These are phyloP conservation scores for Pseudanteris insignis DNA, from an alignment of 2,888 invertebrate species.

Conservation along the genomic window DNA sequence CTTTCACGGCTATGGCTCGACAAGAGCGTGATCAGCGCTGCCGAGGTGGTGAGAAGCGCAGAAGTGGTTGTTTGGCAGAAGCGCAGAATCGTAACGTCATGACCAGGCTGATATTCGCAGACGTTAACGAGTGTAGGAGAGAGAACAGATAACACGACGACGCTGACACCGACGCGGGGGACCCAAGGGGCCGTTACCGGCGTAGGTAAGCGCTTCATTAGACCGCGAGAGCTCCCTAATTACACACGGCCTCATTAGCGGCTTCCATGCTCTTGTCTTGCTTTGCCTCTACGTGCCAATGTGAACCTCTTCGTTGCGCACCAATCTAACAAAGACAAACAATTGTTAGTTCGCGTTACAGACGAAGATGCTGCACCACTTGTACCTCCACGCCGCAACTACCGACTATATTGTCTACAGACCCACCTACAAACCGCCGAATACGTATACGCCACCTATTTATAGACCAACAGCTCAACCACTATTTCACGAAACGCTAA, in stretches of 20 bases:
- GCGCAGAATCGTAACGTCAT: slow-evolving; percentile 48
- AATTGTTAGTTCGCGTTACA: too few relatives aligned
- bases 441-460: slow-evolving; percentile 51
- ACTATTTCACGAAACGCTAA: neutral
- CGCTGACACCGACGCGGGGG: slow-evolving; percentile 45
- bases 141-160: slow-evolving; percentile 44
- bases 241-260: slow-evolving; percentile 66
- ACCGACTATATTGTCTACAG: slow-evolving; percentile 53
- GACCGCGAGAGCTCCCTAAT: slow-evolving; percentile 67
- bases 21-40: slow-evolving; percentile 56
- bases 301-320: slow-evolving; percentile 50
- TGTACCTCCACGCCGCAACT: slow-evolving; percentile 56
- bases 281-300: slow-evolving; percentile 48
- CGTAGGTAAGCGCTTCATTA: slow-evolving; percentile 67
- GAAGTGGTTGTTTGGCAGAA: slow-evolving; percentile 47
- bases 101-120: slow-evolving; percentile 24
- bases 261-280: slow-evolving; percentile 54
- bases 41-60: slow-evolving; percentile 47
- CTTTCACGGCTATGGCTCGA: slow-evolving; percentile 29
- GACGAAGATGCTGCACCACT: slow-evolving; percentile 44
- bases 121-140: slow-evolving; percentile 36
- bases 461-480: slow-evolving; percentile 27
- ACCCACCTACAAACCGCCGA: slow-evolving; percentile 54
- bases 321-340: slow-evolving; percentile 14
- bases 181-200: slow-evolving; percentile 56